A percentile compares a stretch with the other conserved stretches of the same genome.
Evolutionary conservation across 2,113 vertebrate species (phyloP).

Genomic region (Morone saxatilis): DNA sequence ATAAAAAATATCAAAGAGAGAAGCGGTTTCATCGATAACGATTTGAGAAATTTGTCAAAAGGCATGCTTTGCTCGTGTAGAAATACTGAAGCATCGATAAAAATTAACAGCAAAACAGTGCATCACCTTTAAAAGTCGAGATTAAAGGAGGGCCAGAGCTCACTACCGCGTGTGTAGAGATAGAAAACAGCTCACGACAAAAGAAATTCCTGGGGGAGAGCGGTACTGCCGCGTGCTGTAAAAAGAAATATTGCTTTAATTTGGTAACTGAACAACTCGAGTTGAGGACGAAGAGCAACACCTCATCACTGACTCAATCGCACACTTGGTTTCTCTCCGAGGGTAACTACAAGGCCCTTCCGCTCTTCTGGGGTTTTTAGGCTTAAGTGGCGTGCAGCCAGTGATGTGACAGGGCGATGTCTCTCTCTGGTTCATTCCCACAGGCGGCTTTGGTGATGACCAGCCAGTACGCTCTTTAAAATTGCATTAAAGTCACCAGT

Average conservation of each 20-base stretch:
- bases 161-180: conserved; percentile 35
- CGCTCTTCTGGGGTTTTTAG: neutral
- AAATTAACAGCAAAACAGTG: conserved; percentile 45
- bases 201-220: conserved; percentile 28
- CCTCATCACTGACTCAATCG: neutral
- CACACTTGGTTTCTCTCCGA: neutral
- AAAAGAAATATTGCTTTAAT: conserved; percentile 82
- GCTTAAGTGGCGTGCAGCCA: conserved; percentile 24
- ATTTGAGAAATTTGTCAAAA: conserved; percentile 31
- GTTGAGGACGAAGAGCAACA: conserved; percentile 14
- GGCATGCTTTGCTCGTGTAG: conserved; percentile 41
- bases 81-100: conserved; percentile 24
- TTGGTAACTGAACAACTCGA: conserved; percentile 65
- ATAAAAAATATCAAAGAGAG: conserved; percentile 28
- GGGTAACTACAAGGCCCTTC: conserved; percentile 25
- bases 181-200: conserved; percentile 12
- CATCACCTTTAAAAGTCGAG: conserved; percentile 48
- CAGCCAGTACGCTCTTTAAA: conserved; percentile 28
- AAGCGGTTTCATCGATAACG: conserved; percentile 8
- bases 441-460: conserved; percentile 62
- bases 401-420: neutral
- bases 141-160: conserved; percentile 20
- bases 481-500: conserved; percentile 42
- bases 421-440: conserved; percentile 51
- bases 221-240: conserved; percentile 25